Evolutionary conservation across 1,140 invertebrate species (phyloP).

Genomic region (Zaprionus taronus): DNA sequence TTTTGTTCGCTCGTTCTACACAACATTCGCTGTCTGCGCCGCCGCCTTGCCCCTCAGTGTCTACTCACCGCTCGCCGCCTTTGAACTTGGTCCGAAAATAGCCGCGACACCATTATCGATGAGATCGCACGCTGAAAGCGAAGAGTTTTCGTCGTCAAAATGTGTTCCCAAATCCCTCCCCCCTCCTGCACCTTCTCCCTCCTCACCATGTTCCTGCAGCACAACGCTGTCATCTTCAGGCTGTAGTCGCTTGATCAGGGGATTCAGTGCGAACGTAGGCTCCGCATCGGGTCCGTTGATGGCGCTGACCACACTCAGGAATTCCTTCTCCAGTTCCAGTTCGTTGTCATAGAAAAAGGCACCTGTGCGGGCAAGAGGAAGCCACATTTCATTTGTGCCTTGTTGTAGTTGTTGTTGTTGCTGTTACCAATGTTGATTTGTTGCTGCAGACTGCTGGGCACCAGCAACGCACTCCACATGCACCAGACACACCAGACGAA

Average conservation of each 20-base stretch:
- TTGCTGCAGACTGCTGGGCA: conserved; percentile 54
- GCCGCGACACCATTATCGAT: conserved; percentile 89
- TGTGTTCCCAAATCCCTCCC: not conserved
- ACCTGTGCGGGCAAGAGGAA: conserved; percentile 58
- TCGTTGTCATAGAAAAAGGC: conserved; percentile 85
- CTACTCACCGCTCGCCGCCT: conserved; percentile 85
- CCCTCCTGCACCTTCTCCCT: not conserved
- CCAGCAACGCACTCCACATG: conserved; percentile 68
- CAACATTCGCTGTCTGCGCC: conserved; percentile 25
- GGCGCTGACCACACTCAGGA: conserved; percentile 80
- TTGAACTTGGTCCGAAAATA: conserved; percentile 91
- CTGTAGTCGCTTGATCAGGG: conserved; percentile 57
- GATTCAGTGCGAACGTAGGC: conserved; percentile 43
- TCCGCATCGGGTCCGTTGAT: conserved; percentile 70
- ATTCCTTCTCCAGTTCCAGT: conserved; percentile 84
- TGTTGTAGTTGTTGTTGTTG: not conserved
- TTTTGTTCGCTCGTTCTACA: conserved; percentile 68
- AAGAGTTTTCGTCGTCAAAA: conserved; percentile 21
- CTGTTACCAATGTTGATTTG: conserved; percentile 74
- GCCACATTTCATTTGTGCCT: conserved; percentile 9
- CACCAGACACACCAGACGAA: conserved; percentile 55
- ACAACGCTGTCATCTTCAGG: conserved; percentile 61
- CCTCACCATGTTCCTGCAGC: conserved; percentile 66
- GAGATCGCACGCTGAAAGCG: conserved; percentile 85
- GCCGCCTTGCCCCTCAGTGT: conserved; percentile 1